Evolutionary conservation across 1,140 invertebrate species (phyloP).

Genomic region (Acyrthosiphon pisum): DNA sequence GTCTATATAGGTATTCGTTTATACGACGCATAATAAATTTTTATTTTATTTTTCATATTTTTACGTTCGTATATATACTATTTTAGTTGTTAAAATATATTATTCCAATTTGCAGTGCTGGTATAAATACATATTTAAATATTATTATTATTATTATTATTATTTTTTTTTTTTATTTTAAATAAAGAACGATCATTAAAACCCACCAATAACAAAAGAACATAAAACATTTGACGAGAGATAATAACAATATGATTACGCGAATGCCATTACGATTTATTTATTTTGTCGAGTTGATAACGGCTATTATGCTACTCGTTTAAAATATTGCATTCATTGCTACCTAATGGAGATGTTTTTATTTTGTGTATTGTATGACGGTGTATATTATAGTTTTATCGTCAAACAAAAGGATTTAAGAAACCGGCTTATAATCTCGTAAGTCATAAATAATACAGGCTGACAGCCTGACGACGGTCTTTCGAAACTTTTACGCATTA

Average conservation of each 20-base stretch:
- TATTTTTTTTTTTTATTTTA: neutral
- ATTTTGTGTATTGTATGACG: neutral
- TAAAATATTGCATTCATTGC: slow-evolving; percentile 27
- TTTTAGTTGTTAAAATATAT: neutral
- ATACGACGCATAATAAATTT: neutral
- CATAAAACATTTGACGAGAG: slow-evolving; percentile 6
- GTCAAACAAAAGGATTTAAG: slow-evolving; percentile 32
- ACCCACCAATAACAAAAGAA: neutral
- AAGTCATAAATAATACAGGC: slow-evolving; percentile 19
- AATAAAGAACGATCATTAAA: slow-evolving; percentile 14
- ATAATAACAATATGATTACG: slow-evolving; percentile 11
- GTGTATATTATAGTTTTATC: neutral
- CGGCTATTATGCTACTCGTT: neutral
- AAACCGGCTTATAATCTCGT: slow-evolving; percentile 13
- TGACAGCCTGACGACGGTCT: slow-evolving; percentile 30
- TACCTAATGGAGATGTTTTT: neutral
- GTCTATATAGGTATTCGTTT: no score
- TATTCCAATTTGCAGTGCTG: neutral
- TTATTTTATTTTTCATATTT: neutral
- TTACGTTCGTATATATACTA: neutral
- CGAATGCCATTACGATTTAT: slow-evolving; percentile 31
- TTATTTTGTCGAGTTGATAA: neutral
- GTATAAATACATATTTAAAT: neutral
- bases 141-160: neutral
- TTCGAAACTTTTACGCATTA: slow-evolving; percentile 25